Conservation (phyloP, 2,888 invertebrate genomes). For the Chrysotoxum bicinctum region DNA sequence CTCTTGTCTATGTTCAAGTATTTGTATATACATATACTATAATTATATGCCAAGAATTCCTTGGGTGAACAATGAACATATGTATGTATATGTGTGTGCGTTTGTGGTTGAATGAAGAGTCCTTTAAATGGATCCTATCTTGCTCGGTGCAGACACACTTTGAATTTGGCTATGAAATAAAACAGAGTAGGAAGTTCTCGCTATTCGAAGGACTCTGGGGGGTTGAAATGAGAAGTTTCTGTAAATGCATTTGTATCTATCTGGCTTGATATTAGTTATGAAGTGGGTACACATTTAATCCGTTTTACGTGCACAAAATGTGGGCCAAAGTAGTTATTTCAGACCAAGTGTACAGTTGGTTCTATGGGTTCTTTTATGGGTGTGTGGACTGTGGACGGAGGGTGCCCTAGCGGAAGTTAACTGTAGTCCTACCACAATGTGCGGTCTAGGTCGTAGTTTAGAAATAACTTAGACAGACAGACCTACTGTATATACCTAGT, state of each 20-base stretch:
- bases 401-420: conserved; percentile 13
- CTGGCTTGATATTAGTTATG: conserved; percentile 56
- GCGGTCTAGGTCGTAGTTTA: conserved; percentile 45
- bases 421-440: conserved; percentile 45
- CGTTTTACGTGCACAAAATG: conserved; percentile 67
- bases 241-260: conserved; percentile 64
- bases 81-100: conserved; percentile 11
- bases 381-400: background rate
- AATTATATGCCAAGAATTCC: conserved; percentile 16
- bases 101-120: conserved; percentile 43
- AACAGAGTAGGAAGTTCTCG: background rate
- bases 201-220: background rate
- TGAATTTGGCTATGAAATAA: conserved; percentile 15
- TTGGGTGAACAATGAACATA: no score
- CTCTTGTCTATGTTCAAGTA: conserved; percentile 7
- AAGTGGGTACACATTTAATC: conserved; percentile 66
- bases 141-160: conserved; percentile 44
- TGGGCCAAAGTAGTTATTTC: conserved; percentile 60
- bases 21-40: background rate
- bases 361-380: background rate
- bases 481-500: background rate
- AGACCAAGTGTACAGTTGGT: conserved; percentile 24
- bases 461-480: conserved; percentile 47
- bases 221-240: conserved; percentile 19
- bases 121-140: conserved; percentile 46